Conservation (phyloP, 2,888 invertebrate genomes). For the Hirtodrosophila confusa region DNA sequence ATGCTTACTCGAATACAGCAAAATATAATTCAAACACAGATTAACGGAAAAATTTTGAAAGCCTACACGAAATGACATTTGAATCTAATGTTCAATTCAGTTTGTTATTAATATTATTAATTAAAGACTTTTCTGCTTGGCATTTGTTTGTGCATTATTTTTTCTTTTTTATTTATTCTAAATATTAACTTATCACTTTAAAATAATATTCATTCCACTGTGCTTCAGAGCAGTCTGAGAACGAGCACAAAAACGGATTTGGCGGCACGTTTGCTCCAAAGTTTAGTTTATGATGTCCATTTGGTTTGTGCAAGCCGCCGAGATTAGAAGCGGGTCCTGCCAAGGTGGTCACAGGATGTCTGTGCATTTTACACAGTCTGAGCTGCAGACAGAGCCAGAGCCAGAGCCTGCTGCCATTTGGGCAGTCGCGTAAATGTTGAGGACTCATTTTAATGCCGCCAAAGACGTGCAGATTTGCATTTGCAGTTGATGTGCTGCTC, state of each 20-base stretch:
- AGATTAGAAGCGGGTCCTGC: conserved; percentile 56
- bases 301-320: conserved; percentile 56
- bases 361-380: conserved; percentile 4
- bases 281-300: conserved; percentile 70
- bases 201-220: conserved; percentile 18
- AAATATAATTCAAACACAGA: too few species aligned
- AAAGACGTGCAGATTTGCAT: conserved; percentile 64
- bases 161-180: too few species aligned
- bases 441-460: conserved; percentile 55
- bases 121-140: too few species aligned
- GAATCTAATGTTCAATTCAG: too few species aligned
- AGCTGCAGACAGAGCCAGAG: conserved; percentile 12
- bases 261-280: conserved; percentile 51
- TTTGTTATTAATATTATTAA: too few species aligned
- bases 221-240: conserved; percentile 17
- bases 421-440: conserved; percentile 41
- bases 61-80: too few species aligned
- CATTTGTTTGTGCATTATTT: too few species aligned
- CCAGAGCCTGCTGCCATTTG: conserved; percentile 20
- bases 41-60: too few species aligned
- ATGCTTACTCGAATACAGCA: too few species aligned
- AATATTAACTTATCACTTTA: too few species aligned
- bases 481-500: conserved; percentile 29
- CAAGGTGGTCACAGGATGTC: conserved; percentile 30
- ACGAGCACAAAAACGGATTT: conserved; percentile 30